phyloP scores from a whole-genome alignment of 2,888 invertebrate genomes.

The Syrphus vitripennis region DNA sequence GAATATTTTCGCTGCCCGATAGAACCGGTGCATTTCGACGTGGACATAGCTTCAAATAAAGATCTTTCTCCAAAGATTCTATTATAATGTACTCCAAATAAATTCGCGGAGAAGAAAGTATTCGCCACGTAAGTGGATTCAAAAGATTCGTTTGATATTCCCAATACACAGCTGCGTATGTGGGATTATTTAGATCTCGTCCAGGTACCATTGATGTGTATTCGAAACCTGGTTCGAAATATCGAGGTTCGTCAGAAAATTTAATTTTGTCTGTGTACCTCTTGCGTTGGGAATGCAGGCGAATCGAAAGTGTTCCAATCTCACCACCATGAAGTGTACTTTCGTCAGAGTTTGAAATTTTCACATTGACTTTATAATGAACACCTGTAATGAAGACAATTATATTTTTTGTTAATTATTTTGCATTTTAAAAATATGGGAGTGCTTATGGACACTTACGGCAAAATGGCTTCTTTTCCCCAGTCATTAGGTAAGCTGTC shows the following conservation, averaged over 20 bases:
- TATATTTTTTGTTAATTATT: not conserved
- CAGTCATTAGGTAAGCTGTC: conserved; percentile 88
- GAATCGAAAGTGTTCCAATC: conserved; percentile 87
- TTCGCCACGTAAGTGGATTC: conserved; percentile 92
- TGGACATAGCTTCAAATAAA: conserved; percentile 84
- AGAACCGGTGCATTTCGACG: conserved; percentile 84
- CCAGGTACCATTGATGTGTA: conserved; percentile 87
- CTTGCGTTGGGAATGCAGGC: conserved; percentile 85
- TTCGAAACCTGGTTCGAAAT: conserved; percentile 85
- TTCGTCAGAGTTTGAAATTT: conserved; percentile 88
- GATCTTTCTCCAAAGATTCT: conserved; percentile 87
- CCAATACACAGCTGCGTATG: conserved; percentile 88
- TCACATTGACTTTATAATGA: conserved; percentile 89
- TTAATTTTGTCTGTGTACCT: conserved; percentile 83
- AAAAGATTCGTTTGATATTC: conserved; percentile 89
- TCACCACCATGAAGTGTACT: conserved; percentile 90
- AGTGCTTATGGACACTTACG: conserved; percentile 83
- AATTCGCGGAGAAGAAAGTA: conserved; percentile 88
- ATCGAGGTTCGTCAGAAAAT: conserved; percentile 82
- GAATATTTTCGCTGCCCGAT: conserved; percentile 82
- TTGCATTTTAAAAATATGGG: not conserved
- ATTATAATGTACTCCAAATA: conserved; percentile 88
- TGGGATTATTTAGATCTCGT: conserved; percentile 85
- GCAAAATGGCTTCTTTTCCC: conserved; percentile 87
- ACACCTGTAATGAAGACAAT: conserved; percentile 83